Evolutionary conservation across 35 echinoderm and acorn worm species (phyloP), one percentile per base, ranked within the genome.

Genomic region (Eucidaris tribuloides): DNA sequence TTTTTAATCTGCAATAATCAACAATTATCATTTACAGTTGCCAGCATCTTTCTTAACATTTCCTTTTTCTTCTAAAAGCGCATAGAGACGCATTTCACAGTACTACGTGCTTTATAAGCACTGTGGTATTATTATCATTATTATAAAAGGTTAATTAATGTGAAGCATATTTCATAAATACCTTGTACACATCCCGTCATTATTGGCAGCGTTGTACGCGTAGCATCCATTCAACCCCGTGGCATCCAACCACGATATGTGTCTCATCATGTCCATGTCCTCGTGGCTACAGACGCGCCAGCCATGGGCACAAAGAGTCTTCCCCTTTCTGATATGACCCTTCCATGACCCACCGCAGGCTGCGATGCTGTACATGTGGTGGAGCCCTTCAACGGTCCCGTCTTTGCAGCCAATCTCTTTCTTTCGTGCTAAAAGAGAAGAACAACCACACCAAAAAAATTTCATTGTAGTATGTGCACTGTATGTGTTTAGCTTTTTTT

Each of bases 331-430:
- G 4, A 99, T 63, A 46, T 93, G 96, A 59, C 96, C 96, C 41
- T 93, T 93, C 96, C 96, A 99, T 0, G 91, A 52, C 13, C 96
- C 96, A 19, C 58, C 85, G 44, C 94, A 97, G 2, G 96, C 90
- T 20, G 68, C 83, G 18, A 93, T 46, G 55, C 85, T 83, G 18
- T 60, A 68, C 38, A 93, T 61, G 42, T 99, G 86, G 29, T 65
- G 25, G 18, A 99, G 83, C 23, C 90, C 96, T 31, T 99, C 96
- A 28, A 91, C 76, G 18, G 79, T 88, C 18, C 85, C 85, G 54
- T 96, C 93, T 43, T 86, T 86, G 58, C 93, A 96, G 24, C 68
- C 68, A 20, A 74, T 74, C 35, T 74, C 68, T 40, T 74, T 74
- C 68, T 74, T 74, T 44, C 24, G 38, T 41, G 68, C 68, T 74